These are phyloP conservation scores for Zaprionus nigranus DNA, from an alignment of 1,140 invertebrate species.

Conservation along the genomic window DNA sequence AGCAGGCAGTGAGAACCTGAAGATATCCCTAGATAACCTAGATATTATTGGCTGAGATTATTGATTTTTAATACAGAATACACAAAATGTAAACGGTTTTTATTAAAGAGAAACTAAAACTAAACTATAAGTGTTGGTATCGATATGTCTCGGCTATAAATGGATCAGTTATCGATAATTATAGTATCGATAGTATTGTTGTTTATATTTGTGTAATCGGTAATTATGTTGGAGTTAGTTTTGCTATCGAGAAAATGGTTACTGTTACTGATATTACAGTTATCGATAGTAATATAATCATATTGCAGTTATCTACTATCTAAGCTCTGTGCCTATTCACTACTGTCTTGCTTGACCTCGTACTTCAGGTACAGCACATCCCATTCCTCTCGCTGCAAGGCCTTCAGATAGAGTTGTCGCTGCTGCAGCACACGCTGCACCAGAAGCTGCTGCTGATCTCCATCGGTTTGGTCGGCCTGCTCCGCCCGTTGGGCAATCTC, in stretches of 20 bases:
- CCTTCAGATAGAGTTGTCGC: slow-evolving; percentile 90
- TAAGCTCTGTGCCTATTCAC: slow-evolving; percentile 26
- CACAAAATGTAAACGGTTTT: not conserved
- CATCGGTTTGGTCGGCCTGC: slow-evolving; percentile 85
- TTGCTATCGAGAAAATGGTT: too few relatives aligned
- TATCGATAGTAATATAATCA: too few relatives aligned
- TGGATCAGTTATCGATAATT: too few relatives aligned
- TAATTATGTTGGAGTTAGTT: too few relatives aligned
- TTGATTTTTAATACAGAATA: too few relatives aligned
- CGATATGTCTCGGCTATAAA: too few relatives aligned
- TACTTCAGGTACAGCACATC: slow-evolving; percentile 90
- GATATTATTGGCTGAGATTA: not conserved
- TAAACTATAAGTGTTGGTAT: too few relatives aligned
- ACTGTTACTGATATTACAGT: too few relatives aligned
- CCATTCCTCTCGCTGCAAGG: slow-evolving; percentile 91
- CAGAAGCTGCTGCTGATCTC: slow-evolving; percentile 91
- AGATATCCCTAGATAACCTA: not conserved
- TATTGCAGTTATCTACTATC: not conserved
- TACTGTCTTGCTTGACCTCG: slow-evolving; percentile 85
- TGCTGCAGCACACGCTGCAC: slow-evolving; percentile 92
- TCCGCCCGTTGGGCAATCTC: slow-evolving; percentile 92
- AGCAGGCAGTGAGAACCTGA: not conserved
- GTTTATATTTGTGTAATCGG: too few relatives aligned
- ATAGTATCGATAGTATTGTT: too few relatives aligned
- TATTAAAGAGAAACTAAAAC: not conserved